phyloP scores from a whole-genome alignment of 2,113 vertebrate genomes.

The Boleophthalmus pectinirostris region DNA sequence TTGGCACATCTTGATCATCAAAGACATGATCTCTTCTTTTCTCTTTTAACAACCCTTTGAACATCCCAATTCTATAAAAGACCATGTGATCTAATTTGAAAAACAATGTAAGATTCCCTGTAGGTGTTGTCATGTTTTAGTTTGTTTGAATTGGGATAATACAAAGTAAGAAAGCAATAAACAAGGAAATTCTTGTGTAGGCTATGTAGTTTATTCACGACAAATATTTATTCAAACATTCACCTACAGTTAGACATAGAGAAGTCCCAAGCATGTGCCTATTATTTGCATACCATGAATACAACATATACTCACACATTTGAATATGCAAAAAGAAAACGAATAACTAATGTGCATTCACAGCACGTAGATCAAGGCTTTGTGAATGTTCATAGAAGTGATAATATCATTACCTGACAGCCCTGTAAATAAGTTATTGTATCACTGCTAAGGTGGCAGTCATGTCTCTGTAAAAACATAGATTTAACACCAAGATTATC shows the following conservation, averaged over 20 bases:
- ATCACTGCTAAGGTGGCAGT: background rate
- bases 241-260: background rate
- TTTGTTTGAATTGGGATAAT: background rate
- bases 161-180: background rate
- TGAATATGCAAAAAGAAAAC: constrained; percentile 23
- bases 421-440: background rate
- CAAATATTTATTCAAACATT: background rate
- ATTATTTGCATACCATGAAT: background rate
- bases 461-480: background rate
- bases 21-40: background rate
- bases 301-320: constrained; percentile 11
- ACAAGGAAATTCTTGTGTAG: too few species aligned
- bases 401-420: background rate
- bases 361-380: constrained; percentile 2
- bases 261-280: background rate
- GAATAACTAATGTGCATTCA: constrained; percentile 26
- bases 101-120: constrained; percentile 26
- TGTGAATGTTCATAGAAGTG: background rate
- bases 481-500: background rate
- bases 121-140: background rate
- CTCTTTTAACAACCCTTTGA: background rate
- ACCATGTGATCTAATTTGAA: background rate
- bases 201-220: too few species aligned
- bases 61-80: constrained; percentile 10
- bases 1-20: constrained; percentile 20